A percentile compares a stretch with the other conserved stretches of the same genome.
phyloP scores from a whole-genome alignment of 2,113 vertebrate genomes.

The Myanophis thanlyinensis region DNA sequence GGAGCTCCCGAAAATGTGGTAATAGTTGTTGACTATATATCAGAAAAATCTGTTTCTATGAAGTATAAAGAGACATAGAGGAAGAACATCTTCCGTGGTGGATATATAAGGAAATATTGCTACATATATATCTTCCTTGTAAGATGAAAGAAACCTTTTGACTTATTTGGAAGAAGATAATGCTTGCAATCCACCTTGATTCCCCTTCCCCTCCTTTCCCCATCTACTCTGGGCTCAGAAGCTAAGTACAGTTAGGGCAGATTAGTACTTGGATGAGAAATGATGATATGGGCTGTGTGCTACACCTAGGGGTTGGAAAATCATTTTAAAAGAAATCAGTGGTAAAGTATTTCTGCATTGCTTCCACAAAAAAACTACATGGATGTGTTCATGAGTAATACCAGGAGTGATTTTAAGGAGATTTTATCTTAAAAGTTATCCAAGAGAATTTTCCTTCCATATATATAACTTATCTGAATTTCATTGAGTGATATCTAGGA shows the following conservation, averaged over 20 bases:
- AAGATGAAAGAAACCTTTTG: background rate
- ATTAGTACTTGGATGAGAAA: background rate
- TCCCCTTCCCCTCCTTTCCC: background rate
- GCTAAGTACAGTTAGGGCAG: background rate
- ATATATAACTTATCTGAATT: background rate
- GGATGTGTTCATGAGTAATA: background rate
- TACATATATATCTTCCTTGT: background rate
- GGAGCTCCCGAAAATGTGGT: background rate
- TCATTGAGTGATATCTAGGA: background rate
- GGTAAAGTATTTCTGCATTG: background rate
- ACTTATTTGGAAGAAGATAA: background rate
- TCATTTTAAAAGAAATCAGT: background rate
- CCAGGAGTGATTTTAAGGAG: background rate
- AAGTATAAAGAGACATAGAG: background rate
- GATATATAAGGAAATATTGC: background rate
- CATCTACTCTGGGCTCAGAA: background rate
- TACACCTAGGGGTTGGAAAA: background rate
- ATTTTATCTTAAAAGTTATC: background rate
- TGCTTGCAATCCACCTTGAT: background rate
- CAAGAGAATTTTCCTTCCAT: background rate
- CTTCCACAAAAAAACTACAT: background rate
- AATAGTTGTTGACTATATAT: background rate
- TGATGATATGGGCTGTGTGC: background rate
- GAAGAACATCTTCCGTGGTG: background rate
- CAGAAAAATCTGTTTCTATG: background rate